Percentiles rank a stretch among this genome's conserved stretches.
Evolutionary conservation across 2,797 vertebrate genomes (phyloP).

Genomic region (Sciurus vulgaris): DNA sequence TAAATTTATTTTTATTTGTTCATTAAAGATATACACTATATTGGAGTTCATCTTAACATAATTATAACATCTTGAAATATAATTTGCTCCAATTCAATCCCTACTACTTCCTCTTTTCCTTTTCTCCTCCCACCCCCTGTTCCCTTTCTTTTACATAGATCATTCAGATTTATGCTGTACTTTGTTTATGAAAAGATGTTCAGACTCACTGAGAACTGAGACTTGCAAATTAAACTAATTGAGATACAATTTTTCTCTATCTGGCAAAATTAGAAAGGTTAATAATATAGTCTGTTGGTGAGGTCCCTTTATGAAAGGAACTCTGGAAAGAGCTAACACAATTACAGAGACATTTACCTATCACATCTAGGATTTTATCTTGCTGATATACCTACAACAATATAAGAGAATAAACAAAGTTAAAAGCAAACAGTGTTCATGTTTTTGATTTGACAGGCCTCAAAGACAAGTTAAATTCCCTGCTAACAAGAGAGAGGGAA

Average conservation of each 20-base stretch:
- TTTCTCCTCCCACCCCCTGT: too few species aligned
- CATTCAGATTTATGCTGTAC: background rate
- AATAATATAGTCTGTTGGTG: background rate
- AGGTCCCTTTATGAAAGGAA: background rate
- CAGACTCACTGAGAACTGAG: background rate
- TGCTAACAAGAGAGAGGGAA: conserved; percentile 61
- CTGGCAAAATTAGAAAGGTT: background rate
- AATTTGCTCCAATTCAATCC: background rate
- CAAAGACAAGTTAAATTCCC: conserved; percentile 76
- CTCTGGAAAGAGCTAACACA: background rate
- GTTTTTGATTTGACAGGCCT: conserved; percentile 70
- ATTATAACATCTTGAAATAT: background rate
- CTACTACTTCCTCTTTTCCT: too few species aligned
- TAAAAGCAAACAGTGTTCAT: background rate
- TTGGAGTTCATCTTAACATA: background rate
- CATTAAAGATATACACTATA: too few species aligned
- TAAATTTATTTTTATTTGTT: background rate
- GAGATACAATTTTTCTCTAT: background rate
- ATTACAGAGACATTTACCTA: background rate
- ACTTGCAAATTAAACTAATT: background rate
- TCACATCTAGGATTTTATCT: background rate
- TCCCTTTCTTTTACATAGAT: background rate
- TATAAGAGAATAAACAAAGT: background rate
- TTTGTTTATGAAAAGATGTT: background rate
- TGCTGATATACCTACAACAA: background rate